Conservation (phyloP, 2,113 vertebrate genomes). For the Peromyscus leucopus region DNA sequence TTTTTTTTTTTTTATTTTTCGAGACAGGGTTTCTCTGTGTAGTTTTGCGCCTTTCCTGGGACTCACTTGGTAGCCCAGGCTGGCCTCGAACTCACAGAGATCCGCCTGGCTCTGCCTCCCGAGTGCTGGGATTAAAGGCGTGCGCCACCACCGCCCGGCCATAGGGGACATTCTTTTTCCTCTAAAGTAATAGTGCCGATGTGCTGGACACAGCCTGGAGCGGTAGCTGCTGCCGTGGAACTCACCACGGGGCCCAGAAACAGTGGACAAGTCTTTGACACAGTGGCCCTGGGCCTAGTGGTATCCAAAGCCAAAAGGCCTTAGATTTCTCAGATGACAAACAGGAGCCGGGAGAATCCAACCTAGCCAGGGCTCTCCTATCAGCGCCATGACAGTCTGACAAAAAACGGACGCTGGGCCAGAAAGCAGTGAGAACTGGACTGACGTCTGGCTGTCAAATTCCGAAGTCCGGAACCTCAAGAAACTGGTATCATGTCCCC, state of each 20-base stretch:
- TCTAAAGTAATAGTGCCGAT: neutral
- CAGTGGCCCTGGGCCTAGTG: neutral
- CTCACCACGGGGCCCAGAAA: neutral
- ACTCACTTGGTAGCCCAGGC: too few species aligned
- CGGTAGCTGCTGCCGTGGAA: neutral
- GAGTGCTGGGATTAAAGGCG: too few species aligned
- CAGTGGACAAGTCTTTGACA: neutral
- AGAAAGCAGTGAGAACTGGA: slow-evolving; percentile 42
- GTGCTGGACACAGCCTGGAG: neutral
- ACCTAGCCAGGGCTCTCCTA: neutral
- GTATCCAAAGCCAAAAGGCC: neutral
- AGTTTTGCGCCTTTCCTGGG: too few species aligned
- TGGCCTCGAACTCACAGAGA: too few species aligned
- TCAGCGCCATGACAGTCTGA: neutral
- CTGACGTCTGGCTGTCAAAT: neutral
- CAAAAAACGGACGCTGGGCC: slow-evolving; percentile 28
- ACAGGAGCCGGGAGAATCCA: neutral
- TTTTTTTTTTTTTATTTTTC: too few species aligned
- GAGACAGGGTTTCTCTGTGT: too few species aligned
- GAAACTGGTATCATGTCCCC: neutral
- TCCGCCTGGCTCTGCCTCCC: too few species aligned
- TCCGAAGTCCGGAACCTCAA: neutral
- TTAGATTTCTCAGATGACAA: neutral
- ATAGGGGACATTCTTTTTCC: neutral
- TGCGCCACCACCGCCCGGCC: too few species aligned